Evolutionary conservation across 2,888 invertebrate genomes (phyloP).

Genomic region (Conistra vaccinii): DNA sequence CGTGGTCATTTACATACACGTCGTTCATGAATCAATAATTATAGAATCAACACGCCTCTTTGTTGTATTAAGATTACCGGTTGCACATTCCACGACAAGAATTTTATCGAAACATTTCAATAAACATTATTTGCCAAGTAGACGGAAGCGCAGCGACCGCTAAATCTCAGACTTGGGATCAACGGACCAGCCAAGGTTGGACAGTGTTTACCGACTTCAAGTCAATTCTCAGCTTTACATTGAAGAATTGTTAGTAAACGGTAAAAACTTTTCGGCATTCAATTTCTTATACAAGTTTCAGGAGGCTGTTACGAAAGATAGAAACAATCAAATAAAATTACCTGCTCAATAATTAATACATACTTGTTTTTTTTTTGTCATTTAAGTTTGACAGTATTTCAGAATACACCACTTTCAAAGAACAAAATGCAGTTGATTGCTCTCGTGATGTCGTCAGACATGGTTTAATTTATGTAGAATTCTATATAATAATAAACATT

Average conservation of each 20-base stretch:
- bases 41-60: conserved; percentile 49
- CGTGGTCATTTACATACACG: conserved; percentile 33
- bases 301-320: too few relatives aligned
- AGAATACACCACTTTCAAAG: too few relatives aligned
- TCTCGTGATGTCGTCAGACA: too few relatives aligned
- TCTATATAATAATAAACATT: not conserved
- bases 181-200: conserved; percentile 4
- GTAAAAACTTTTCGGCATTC: not conserved
- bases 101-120: conserved; percentile 43
- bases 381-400: too few relatives aligned
- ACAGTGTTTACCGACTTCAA: not conserved
- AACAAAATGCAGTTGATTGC: not conserved
- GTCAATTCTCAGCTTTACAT: not conserved
- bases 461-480: not conserved
- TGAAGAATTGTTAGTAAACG: not conserved
- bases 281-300: not conserved
- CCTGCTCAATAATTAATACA: too few relatives aligned
- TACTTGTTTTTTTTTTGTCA: too few relatives aligned
- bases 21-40: conserved; percentile 50
- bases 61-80: conserved; percentile 43
- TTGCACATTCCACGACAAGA: conserved; percentile 35
- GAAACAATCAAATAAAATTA: too few relatives aligned
- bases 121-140: conserved; percentile 1
- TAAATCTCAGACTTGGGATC: not conserved
- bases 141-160: not conserved